Conservation (phyloP, 1,140 invertebrate species). For the Saccostrea cuccullata region DNA sequence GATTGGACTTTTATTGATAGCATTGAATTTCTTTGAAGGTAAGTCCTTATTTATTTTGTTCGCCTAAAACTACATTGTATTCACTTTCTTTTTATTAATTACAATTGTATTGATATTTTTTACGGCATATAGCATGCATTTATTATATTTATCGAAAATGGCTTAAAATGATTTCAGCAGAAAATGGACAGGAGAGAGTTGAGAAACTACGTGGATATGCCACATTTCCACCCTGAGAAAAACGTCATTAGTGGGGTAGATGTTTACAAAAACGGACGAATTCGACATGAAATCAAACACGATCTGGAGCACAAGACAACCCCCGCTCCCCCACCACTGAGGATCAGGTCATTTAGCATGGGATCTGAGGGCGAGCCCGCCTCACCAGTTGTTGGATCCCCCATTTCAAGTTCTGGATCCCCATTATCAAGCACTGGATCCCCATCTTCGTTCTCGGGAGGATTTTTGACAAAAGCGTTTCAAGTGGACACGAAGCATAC, state of each 20-base stretch:
- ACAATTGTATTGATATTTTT: too few species aligned
- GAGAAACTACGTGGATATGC: constrained; percentile 22
- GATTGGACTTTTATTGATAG: too few species aligned
- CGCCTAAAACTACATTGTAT: too few species aligned
- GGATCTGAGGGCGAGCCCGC: constrained; percentile 35
- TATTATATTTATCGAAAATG: not conserved
- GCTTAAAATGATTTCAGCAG: not conserved
- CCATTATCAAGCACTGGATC: not conserved
- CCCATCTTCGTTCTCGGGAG: not conserved
- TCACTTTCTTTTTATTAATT: too few species aligned
- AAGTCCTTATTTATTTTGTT: too few species aligned
- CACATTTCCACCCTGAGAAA: constrained; percentile 34
- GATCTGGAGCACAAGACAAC: not conserved
- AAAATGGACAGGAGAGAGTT: constrained; percentile 9
- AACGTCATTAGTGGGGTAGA: constrained; percentile 13
- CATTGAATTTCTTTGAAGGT: too few species aligned
- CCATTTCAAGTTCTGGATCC: not conserved
- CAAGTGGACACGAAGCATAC: not conserved
- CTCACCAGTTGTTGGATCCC: constrained; percentile 32
- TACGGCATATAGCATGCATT: too few species aligned
- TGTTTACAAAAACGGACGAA: not conserved
- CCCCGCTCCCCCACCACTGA: not conserved
- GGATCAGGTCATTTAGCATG: not conserved
- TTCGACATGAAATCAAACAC: constrained; percentile 16
- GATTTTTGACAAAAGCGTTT: constrained; percentile 29